Percentiles rank a stretch among this genome's conserved stretches.
Conservation (phyloP, 2,113 vertebrate species). For the Aptenodytes patagonicus region DNA sequence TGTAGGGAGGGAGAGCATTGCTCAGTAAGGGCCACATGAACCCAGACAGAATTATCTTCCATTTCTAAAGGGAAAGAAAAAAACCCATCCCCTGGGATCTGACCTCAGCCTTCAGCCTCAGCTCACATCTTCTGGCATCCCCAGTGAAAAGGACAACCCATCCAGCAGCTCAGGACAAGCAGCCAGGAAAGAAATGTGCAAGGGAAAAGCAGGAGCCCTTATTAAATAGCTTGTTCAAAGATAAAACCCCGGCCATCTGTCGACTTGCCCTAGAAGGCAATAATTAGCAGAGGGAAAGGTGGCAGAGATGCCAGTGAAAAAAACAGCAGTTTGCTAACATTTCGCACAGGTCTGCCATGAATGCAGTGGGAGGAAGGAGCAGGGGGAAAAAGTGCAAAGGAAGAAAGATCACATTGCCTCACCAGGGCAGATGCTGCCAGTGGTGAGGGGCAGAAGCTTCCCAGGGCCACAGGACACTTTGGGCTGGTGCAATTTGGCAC, state of each 20-base stretch:
- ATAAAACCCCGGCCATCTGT: conserved; percentile 51
- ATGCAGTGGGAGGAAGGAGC: background rate
- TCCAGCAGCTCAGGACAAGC: background rate
- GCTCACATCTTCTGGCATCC: background rate
- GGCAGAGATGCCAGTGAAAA: background rate
- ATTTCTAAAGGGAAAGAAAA: background rate
- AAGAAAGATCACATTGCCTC: background rate
- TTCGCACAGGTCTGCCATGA: background rate
- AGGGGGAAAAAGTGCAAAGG: background rate
- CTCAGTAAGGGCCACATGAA: background rate
- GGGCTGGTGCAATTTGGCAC: background rate
- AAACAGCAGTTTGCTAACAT: background rate
- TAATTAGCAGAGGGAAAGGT: conserved; percentile 26
- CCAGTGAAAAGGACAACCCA: background rate
- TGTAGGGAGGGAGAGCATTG: background rate
- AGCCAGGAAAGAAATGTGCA: conserved; percentile 14
- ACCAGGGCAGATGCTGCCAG: background rate
- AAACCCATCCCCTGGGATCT: background rate
- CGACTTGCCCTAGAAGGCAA: background rate
- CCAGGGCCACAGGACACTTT: background rate
- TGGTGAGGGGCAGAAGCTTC: background rate
- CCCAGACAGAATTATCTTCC: background rate
- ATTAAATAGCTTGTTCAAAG: conserved; percentile 53
- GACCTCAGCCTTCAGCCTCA: background rate
- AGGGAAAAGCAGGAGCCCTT: background rate